Evolutionary conservation across 2,888 invertebrate genomes (phyloP), one percentile per base, ranked within the genome.

Genomic region (Fabriciana adippe): DNA sequence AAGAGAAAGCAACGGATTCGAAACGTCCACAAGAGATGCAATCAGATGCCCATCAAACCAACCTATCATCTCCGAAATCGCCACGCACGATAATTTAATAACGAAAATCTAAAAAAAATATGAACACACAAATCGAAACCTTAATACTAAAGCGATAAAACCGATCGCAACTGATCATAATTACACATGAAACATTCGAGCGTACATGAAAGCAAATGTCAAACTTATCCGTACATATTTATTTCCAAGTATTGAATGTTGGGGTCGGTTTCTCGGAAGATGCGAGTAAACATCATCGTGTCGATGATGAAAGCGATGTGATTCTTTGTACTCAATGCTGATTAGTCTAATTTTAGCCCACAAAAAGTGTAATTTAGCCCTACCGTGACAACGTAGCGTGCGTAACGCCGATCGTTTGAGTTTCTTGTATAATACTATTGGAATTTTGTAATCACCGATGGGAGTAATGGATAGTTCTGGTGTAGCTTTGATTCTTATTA

Each of bases 241-340:
- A 92, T 92, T 92, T 92, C 92, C 91, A 89, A 91, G 92, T 92
- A 92, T 92, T 91, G 92, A 90, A 92, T 88, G 86, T 82, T 85
- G 88, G 84, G 82, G 83, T 83, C 80, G 84, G 87, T 78, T 92
- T 92, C 92, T 89, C 82, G 82, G 92, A 92, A 92, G 85, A 85
- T 84, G 80, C 83, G 81, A 83, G 89, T 92, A 92, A 92, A 92
- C 92, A 92, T 87, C 87, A 88, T 85, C 88, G 79, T 90, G 92
- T 92, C 92, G 91, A 92, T 92, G 92, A 92, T 92, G 92, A 92
- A 92, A 92, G 92, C 90, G 89, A 90, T 89, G 88, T 88, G 87
- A 82, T 84, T 86, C 92, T 92, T 91, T 91, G 91, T 92, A 87
- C 90, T 83, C 85, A 80, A 85, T 86, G 87, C 86, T 91, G 92